Evolutionary conservation across 2,888 invertebrate genomes (phyloP), one percentile per base, ranked within the genome.

Genomic region (Tuberolachnus salignus): DNA sequence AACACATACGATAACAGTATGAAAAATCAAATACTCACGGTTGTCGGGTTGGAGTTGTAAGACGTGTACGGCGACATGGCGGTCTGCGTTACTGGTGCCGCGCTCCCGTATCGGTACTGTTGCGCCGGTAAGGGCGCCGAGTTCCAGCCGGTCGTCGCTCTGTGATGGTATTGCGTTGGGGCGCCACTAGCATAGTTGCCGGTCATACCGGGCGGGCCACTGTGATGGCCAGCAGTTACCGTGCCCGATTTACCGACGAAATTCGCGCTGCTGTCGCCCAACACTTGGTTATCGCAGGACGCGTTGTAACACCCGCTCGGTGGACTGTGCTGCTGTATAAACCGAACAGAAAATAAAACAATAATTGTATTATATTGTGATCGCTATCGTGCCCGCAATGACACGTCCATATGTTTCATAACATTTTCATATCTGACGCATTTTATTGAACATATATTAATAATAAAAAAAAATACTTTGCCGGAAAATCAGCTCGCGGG

Each of bases 1-100:
- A n/a, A n/a, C n/a, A n/a, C n/a, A n/a, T n/a, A n/a, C n/a, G n/a
- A n/a, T n/a, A n/a, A n/a, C n/a, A n/a, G n/a, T n/a, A n/a, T n/a
- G n/a, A n/a, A n/a, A n/a, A n/a, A n/a, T n/a, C n/a, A 51, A 64
- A 53, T 13, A 82, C 82, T 82, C n/a, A 82, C 82, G 2, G 82
- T 80, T 14, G 70, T 67, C 19, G 81, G 82, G 42, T 81, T 80
- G 16, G 80, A 51, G n/a, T 73, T 81, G 70, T 82, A 82, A 16
- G 80, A 74, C 44, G 81, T 80, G 73, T 81, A 80, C 59, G 81
- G 82, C 19, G 80, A 71, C 80, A 80, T 80, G 34, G 80, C 59
- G 63, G 80, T 69, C 59, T 78, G 78, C 34, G 78, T 53, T 9
- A 59, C 78, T 21, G 78, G 67, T 23, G 63, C 59, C 23, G 63